Evolutionary conservation across 2,888 invertebrate genomes (phyloP), one percentile per base, ranked within the genome.

Genomic region (Rotaria sp.): DNA sequence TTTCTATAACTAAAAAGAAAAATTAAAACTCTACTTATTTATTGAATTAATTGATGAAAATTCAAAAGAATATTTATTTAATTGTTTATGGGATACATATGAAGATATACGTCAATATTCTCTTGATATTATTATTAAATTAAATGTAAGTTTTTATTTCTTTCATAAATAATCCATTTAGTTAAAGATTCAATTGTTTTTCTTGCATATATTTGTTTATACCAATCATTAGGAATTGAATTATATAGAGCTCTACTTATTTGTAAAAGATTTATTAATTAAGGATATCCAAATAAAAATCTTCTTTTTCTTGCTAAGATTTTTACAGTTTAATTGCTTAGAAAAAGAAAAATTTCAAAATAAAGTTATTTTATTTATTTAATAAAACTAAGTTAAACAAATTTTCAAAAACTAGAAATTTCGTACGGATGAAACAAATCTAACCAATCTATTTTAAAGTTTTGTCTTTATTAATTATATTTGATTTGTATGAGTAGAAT

Each of bases 11-110:
- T 7, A 2, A 18, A 35, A 11, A 67, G 67, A 84, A n/a, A 30
- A 48, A 84, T 11, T 21, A 2, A 84, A 84, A 30, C 45, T 84
- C 8, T 52, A 50, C 8, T 45, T 18, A 15, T 50, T 84, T 30
- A 18, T 18, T 18, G 45, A 84, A 84, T 21, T 84, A 52, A 30
- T 84, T 45, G 45, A 52, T 30, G 21, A 50, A 50, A 48, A 84
- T 30, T 48, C 48, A 0, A 84, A 45, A 35, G 84, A 84, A 50
- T 45, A 67, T 45, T 67, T 86, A 45, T 55, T 84, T 4, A 84
- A 85, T 50, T 84, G 84, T 52, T 50, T 86, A 52, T 86, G 86
- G 86, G 86, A 86, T 35, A 85, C 84, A 30, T 86, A 85, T 84
- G 52, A 75, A 86, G 80, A 45, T 21, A 35, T 67, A 35, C 67